Base-by-base conservation (phyloP, 2,113 vertebrate genomes). In the Rhagologus leucostigma region DNA sequence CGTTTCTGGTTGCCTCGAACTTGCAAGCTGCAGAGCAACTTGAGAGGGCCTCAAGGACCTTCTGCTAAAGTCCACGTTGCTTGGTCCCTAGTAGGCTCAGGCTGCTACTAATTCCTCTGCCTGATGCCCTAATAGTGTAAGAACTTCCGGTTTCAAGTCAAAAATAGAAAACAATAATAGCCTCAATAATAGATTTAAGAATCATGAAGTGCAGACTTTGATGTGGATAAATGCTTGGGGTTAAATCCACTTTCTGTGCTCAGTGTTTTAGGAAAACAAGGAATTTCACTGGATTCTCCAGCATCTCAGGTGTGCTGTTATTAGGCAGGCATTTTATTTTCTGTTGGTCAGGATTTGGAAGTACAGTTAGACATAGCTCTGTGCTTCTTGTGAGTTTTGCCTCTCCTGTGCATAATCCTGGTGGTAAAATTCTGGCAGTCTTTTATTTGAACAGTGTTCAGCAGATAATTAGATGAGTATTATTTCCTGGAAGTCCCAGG, bases 401-500 rank as follows among this genome's bases (percentile, higher is more conserved):
- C 52, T 75, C 33, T 88, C 59, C 4, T 15, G 8, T 65, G 29
- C 27, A 44, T 84, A 37, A 53, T 42, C 49, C 30, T 64, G 46
- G 8, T 71, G 37, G 13, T 39, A 44, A 44, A 47, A 91, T 71
- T 32, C 27, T 71, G 62, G 39, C 68, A 84, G 35, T 41, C 56
- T 73, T 65, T 46, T 67, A 57, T 85, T 79, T 82, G 65, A 75
- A 3, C 11, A 21, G 10, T 13, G 11, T 63, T 94, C 63, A 78
- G 75, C 56, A 90, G 55, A 68, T 96, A 94, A 93, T 80, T 68
- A 84, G 64, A 63, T 76, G 65, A 63, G 41, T 77, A 68, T 90
- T 93, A 75, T 92, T 94, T 96, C 90, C 83, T 93, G 90, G 60
- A 92, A 94, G 80, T 90, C 63, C 42, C 50, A 30, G 10, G 57